Conservation (phyloP, 2,113 vertebrate species). For the Oostethus manadensis region DNA sequence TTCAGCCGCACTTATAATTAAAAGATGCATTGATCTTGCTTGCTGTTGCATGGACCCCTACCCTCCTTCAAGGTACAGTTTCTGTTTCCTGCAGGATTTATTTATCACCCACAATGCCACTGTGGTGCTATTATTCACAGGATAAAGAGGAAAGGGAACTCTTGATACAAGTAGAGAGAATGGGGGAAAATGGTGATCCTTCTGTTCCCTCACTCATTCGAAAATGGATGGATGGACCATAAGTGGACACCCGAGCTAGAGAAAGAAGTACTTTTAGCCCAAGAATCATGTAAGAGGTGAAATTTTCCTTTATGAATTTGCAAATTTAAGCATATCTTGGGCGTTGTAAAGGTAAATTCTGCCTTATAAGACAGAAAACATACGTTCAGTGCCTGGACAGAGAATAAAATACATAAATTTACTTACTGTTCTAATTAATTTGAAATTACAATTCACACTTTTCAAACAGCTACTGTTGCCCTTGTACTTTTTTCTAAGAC, state of each 20-base stretch:
- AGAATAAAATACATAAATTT: no score
- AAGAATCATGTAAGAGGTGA: conserved; percentile 23
- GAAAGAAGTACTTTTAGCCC: conserved; percentile 17
- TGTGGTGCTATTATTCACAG: conserved; percentile 61
- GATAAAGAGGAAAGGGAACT: conserved; percentile 52
- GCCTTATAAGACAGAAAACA: no score
- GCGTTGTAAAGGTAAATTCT: no score
- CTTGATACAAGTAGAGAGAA: conserved; percentile 39
- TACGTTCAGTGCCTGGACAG: no score
- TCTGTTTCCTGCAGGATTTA: conserved; percentile 67
- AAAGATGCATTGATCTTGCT: conserved; percentile 67
- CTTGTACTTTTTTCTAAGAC: no score
- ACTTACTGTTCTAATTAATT: no score
- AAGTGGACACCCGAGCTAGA: conserved; percentile 46
- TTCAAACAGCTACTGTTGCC: no score
- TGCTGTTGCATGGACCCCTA: conserved; percentile 29
- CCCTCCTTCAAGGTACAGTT: conserved; percentile 49
- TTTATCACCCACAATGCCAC: conserved; percentile 64
- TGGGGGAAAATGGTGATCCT: conserved; percentile 49
- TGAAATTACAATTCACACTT: no score
- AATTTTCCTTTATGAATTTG: conserved; percentile 9
- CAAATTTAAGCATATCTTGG: not conserved
- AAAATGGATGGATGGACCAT: conserved; percentile 60
- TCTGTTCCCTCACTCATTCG: conserved; percentile 36
- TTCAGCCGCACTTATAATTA: conserved; percentile 65